Conservation (phyloP, 2,797 vertebrate species). For the Synaphobranchus kaupii region DNA sequence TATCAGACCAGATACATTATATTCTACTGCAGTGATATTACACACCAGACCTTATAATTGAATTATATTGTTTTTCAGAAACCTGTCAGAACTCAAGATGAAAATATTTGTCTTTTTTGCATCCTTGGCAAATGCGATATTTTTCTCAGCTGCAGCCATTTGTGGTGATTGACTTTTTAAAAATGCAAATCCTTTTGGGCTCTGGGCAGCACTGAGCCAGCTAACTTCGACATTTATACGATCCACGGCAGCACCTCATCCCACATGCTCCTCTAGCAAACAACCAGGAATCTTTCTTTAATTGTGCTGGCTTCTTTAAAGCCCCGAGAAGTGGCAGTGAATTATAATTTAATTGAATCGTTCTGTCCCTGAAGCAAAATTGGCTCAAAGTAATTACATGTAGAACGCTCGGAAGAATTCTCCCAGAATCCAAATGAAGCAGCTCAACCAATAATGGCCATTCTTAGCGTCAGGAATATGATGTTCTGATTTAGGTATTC, state of each 20-base stretch:
- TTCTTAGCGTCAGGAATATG: neutral
- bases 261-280: neutral
- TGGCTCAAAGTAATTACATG: slow-evolving; percentile 19
- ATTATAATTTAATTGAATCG: slow-evolving; percentile 19
- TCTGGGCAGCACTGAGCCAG: neutral
- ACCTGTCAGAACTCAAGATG: neutral
- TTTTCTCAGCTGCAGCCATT: neutral
- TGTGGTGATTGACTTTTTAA: neutral
- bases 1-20: neutral
- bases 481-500: neutral
- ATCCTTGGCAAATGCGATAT: neutral
- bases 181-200: slow-evolving; percentile 8
- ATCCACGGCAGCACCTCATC: neutral
- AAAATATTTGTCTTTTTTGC: neutral
- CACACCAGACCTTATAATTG: neutral
- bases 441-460: neutral
- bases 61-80: neutral
- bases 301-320: slow-evolving; percentile 16
- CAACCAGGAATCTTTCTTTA: slow-evolving; percentile 17
- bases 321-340: neutral
- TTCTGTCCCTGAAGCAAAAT: slow-evolving; percentile 11
- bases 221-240: neutral
- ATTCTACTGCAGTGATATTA: neutral
- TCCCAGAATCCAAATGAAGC: neutral
- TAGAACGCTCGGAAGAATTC: neutral